Evolutionary conservation across 1,140 invertebrate genomes (phyloP).

Genomic region (Antheraea pernyi): DNA sequence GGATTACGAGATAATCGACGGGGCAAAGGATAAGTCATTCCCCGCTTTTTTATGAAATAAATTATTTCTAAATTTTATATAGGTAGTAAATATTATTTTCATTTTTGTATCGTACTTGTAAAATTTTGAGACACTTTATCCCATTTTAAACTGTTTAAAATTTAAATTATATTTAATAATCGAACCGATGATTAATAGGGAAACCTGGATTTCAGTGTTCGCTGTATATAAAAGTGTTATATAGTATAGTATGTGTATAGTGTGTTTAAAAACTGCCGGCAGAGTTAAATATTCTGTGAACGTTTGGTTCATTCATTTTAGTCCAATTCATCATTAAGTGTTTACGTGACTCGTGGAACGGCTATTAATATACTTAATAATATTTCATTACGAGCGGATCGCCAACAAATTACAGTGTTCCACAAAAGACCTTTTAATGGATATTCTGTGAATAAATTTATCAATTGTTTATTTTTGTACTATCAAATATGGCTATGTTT

Average conservation of each 20-base stretch:
- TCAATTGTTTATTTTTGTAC: too few species aligned
- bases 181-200: neutral
- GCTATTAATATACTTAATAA: constrained; percentile 11
- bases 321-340: constrained; percentile 10
- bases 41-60: too few species aligned
- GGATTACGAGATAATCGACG: too few species aligned
- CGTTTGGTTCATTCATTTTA: neutral
- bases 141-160: too few species aligned
- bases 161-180: neutral
- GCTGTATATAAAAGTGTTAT: neutral
- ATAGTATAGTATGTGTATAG: neutral
- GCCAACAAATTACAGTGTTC: neutral
- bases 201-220: neutral
- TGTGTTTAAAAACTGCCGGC: neutral
- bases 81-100: too few species aligned
- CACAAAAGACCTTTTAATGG: neutral
- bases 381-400: constrained; percentile 9
- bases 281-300: constrained; percentile 4
- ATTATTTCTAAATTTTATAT: too few species aligned
- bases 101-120: too few species aligned
- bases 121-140: too few species aligned
- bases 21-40: too few species aligned
- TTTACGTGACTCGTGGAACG: constrained; percentile 11
- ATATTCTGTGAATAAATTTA: too few species aligned
- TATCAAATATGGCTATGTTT: too few species aligned